Evolutionary conservation across 1,140 invertebrate genomes (phyloP), one percentile per base, ranked within the genome.

Genomic region (Whitmania pigra): DNA sequence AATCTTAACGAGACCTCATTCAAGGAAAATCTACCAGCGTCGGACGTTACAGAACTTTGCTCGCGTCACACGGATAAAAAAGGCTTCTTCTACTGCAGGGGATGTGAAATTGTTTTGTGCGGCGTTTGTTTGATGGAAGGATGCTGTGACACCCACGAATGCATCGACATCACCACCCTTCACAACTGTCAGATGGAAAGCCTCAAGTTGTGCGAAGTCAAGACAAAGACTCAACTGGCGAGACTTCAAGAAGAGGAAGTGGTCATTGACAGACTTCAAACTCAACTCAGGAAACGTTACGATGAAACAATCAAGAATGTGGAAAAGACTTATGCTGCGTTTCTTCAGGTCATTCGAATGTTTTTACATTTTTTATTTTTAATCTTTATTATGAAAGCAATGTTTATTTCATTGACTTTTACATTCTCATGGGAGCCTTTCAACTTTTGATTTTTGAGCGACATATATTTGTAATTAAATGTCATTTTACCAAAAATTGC

Each of bases 41-140:
- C 18, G 57, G 29, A 63, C 9, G 22, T 63, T 63, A 63, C 57
- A 63, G 57, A 63, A 31, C 11, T 63, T 7, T 63, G 57, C 57
- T 63, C 11, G 5, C 57, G 11, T 22, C 57, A 63, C 57, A 11
- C 57, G 57, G 57, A 63, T 18, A 22, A 31, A 22, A 22, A 25
- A 22, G 22, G 29, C 0, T 25, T 25, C 22, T 31, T 63, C 57
- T 63, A 63, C 15, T 63, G 57, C 57, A 63, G 29, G 18, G 22
- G 29, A 31, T 63, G 57, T 20, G 29, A 63, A 7, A 22, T 25
- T 25, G 57, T 31, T 31, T 20, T 63, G 22, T 63, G 57, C 57
- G 15, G 29, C 57, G 29, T 22, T 25, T 63, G 57, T 31, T 13
- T 63, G 13, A 31, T 63, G 22, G 57, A 63, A 31, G 29, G 57